Evolutionary conservation across 1,140 invertebrate species (phyloP).

Genomic region (Sinonovacula constricta): DNA sequence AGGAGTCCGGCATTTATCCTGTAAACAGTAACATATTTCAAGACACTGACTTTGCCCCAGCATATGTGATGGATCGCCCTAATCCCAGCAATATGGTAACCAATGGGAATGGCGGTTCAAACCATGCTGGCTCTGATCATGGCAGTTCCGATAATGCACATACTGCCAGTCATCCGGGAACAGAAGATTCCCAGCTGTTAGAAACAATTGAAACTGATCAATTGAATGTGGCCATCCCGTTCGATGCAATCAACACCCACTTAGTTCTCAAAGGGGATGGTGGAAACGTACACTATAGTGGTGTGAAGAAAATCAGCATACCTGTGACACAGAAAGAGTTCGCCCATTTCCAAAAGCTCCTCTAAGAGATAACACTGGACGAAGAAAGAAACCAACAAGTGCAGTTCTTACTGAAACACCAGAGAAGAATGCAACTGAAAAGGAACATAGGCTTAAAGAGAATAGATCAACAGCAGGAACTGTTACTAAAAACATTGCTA

Average conservation of each 20-base stretch:
- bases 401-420: slow-evolving; percentile 21
- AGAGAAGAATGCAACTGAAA: slow-evolving; percentile 18
- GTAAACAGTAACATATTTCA: not conserved
- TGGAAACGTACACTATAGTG: slow-evolving; percentile 16
- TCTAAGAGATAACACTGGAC: not conserved
- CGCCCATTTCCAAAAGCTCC: slow-evolving; percentile 16
- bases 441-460: not conserved
- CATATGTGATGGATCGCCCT: not conserved
- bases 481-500: not conserved
- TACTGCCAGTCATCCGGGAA: slow-evolving; percentile 3
- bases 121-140: not conserved
- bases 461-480: not conserved
- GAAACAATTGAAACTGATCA: not conserved
- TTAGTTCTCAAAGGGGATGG: not conserved
- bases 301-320: slow-evolving; percentile 18
- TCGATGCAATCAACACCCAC: not conserved
- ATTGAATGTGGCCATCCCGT: not conserved
- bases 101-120: too few species aligned
- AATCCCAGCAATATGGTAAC: not conserved
- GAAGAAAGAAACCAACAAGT: not conserved
- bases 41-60: slow-evolving; percentile 10
- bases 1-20: slow-evolving; percentile 16
- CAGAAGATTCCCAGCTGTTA: not conserved
- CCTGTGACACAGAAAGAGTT: slow-evolving; percentile 15
- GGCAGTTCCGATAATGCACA: not conserved